These are phyloP conservation scores for Xenops minutus DNA, from an alignment of 2,797 vertebrate genomes.

Conservation along the genomic window DNA sequence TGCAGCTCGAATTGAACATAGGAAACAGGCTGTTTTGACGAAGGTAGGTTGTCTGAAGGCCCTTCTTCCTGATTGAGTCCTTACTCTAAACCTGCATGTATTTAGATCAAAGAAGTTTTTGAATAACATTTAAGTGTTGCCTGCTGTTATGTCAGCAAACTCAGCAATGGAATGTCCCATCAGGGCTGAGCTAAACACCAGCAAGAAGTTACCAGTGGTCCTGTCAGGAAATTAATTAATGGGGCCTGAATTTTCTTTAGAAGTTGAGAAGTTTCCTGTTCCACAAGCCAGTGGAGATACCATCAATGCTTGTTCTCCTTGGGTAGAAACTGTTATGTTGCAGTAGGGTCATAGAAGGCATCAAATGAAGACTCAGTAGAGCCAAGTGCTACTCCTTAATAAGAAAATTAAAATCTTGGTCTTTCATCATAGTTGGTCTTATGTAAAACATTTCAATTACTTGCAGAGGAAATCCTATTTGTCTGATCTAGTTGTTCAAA, in stretches of 20 bases:
- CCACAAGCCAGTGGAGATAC: not conserved
- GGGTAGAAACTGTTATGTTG: not conserved
- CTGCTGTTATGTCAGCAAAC: not conserved
- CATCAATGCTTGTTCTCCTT: not conserved
- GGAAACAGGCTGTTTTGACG: not conserved
- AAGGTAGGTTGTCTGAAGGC: not conserved
- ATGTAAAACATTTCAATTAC: not conserved
- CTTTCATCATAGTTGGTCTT: not conserved
- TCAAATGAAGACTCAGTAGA: not conserved
- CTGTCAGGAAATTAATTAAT: not conserved
- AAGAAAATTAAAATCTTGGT: not conserved
- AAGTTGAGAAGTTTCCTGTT: not conserved
- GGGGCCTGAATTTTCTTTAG: not conserved
- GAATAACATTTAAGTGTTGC: not conserved
- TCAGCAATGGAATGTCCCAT: not conserved
- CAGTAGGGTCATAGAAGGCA: not conserved
- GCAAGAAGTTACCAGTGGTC: not conserved
- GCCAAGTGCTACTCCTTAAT: not conserved
- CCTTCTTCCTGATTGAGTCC: not conserved
- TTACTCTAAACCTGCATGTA: not conserved
- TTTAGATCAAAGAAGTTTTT: not conserved
- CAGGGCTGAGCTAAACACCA: not conserved
- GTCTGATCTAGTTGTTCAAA: not conserved
- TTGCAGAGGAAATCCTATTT: not conserved
- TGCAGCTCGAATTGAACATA: not conserved